Evolutionary conservation across 2,888 invertebrate species (phyloP), one percentile per base, ranked within the genome.

Genomic region (Xanthorhoe spadicearia): DNA sequence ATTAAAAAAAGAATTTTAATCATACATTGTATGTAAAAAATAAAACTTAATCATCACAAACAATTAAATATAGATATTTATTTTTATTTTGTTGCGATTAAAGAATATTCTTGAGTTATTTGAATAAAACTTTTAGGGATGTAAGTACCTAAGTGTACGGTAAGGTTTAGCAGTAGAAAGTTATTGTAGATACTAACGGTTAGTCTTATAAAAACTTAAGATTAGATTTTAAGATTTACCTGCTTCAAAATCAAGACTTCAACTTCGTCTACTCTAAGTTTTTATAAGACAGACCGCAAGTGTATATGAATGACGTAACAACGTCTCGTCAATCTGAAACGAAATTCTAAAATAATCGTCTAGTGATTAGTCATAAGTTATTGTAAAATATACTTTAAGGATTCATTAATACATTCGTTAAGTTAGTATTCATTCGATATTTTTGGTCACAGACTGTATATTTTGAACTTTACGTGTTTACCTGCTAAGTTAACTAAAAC

Each of bases 261-360:
- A 2, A 38, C n/a, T n/a, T n/a, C n/a, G 35, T 7, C 35, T 38
- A 38, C n/a, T n/a, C n/a, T 38, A 38, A 9, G 10, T 9, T 38
- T 9, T 9, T 2, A 38, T 38, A 9, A 38, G 9, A 38, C 9
- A 38, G 35, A 38, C 35, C 35, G 10, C 18, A 57, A 8, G 18
- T 81, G 73, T 79, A 79, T 69, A 82, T 69, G 81, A 3, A 77
- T 78, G 81, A 77, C 71, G 74, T 71, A 71, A 82, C 81, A 80
- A 78, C 75, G 85, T 86, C 83, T 84, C 79, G 85, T 86, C 83
- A 84, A 78, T 85, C 84, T 83, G 89, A 89, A 92, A 92, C 90
- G 89, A 92, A 89, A 92, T 92, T 92, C 91, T 91, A 92, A 92
- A 92, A 82, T 88, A 84, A 79, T 78, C 84, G 81, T 86, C 77